Percentiles rank a stretch among this genome's conserved stretches.
phyloP scores from a whole-genome alignment of 2,888 invertebrate genomes.

The Macrosoma leucophasiata region DNA sequence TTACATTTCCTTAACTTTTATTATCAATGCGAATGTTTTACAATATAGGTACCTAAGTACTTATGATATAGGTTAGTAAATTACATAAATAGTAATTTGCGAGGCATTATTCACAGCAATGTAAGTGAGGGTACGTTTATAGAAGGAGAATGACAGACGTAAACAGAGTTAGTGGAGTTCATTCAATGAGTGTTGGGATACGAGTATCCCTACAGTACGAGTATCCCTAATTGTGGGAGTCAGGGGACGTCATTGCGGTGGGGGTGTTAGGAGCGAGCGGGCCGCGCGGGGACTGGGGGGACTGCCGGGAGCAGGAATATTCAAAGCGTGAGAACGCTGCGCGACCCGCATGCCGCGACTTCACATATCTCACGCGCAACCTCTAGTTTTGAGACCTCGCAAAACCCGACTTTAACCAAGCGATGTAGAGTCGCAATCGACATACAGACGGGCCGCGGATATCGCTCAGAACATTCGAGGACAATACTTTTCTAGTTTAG shows the following conservation, averaged over 20 bases:
- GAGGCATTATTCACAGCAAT: neutral
- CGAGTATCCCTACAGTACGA: too few relatives aligned
- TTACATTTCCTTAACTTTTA: too few relatives aligned
- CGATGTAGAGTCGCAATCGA: conserved; percentile 43
- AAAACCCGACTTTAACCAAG: conserved; percentile 42
- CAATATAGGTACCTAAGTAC: too few relatives aligned
- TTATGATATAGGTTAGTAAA: too few relatives aligned
- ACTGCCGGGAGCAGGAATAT: conserved; percentile 68
- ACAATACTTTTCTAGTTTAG: conserved; percentile 76
- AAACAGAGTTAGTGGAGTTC: conserved; percentile 60
- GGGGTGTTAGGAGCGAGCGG: too few relatives aligned
- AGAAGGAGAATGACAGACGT: conserved; percentile 43
- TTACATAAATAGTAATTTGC: too few relatives aligned
- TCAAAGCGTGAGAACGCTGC: conserved; percentile 74
- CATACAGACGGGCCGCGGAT: conserved; percentile 42
- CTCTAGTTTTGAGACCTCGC: conserved; percentile 39
- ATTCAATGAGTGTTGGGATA: conserved; percentile 61
- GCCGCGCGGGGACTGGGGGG: conserved; percentile 34
- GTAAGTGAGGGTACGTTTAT: neutral
- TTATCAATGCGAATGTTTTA: too few relatives aligned
- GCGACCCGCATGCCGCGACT: conserved; percentile 75
- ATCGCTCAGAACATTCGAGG: conserved; percentile 72
- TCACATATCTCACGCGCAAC: conserved; percentile 75
- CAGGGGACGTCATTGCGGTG: conserved; percentile 52
- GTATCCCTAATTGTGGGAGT: conserved; percentile 60